Base-by-base conservation (phyloP, 1,140 invertebrate species). In the Cyphomyrmex costatus region DNA sequence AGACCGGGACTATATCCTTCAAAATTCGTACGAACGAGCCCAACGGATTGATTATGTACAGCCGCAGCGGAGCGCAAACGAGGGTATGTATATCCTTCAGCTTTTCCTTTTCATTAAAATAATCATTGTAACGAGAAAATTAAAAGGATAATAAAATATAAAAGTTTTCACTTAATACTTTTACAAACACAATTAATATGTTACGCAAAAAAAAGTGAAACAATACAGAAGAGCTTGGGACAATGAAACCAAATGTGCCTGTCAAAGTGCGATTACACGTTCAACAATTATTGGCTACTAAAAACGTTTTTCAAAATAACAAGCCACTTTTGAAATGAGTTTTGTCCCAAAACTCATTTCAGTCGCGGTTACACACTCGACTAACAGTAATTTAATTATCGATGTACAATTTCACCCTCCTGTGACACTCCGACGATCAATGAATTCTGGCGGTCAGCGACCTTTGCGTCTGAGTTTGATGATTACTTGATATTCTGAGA, bases 21-120 rank as follows among this genome's bases (percentile, higher is more conserved):
- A 98, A 98, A 95, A 98, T 99, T 92, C 97, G 98, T 83, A 99
- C 99, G 21, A 98, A 98, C 92, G 98, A 99, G 95, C 97, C 98
- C 2, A 98, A 99, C 94, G 99, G 99, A 19, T 96, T 99, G 73
- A 97, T 99, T 77, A 96, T 99, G 91, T 99, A 99, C 96, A 99
- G 98, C 93, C 97, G 97, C 90, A 98, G 98, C 92, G 96, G 97
- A 60, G 97, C 97, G 88, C 96, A 97, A 86, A 96, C 97, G 88
- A 96, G 97, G 94, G 97, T 97, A 96, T 16, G 93, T 91, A 86
- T 53, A 86, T 53, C 6, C 16, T 65, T 19, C 3, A 65, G 16
- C 5, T 21, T 42, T 42, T 0, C 19, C 10, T 49, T 49, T 19
- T 33, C 33, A 83, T 82, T 82, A 33, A 19, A 5, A 36, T 30